Conservation (phyloP, 1,140 invertebrate genomes). For the Ptiloglossa arizonensis region DNA sequence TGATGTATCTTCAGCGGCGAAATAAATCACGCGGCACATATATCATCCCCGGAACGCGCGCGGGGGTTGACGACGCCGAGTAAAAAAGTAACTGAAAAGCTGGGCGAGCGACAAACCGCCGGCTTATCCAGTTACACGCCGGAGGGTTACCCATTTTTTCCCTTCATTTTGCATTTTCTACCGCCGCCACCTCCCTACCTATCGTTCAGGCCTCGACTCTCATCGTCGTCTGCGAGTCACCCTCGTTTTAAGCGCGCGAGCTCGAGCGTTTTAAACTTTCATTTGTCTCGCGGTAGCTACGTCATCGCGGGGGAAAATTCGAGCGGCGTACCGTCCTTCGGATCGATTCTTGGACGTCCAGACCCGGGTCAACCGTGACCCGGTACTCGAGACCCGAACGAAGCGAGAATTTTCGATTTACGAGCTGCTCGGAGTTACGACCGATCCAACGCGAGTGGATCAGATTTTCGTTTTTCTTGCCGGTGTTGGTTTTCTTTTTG, state of each 20-base stretch:
- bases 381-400: too few relatives aligned
- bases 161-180: conserved; percentile 54
- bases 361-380: too few relatives aligned
- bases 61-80: conserved; percentile 38
- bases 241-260: neutral
- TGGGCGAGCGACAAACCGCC: conserved; percentile 69
- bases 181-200: conserved; percentile 20
- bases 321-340: neutral
- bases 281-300: neutral
- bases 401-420: too few relatives aligned
- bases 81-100: conserved; percentile 71
- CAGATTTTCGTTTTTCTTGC: too few relatives aligned
- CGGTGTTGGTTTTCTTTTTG: too few relatives aligned
- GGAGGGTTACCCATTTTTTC: conserved; percentile 55
- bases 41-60: conserved; percentile 58
- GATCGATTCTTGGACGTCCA: too few relatives aligned
- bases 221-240: conserved; percentile 23
- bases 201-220: conserved; percentile 43
- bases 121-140: conserved; percentile 70
- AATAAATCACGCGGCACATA: conserved; percentile 68
- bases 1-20: conserved; percentile 56
- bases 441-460: too few relatives aligned
- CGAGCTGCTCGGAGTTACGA: too few relatives aligned
- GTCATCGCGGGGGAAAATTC: neutral
- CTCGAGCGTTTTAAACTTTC: neutral